These are phyloP conservation scores for Pteruthius melanotis DNA, from an alignment of 2,113 vertebrate genomes.

Conservation along the genomic window DNA sequence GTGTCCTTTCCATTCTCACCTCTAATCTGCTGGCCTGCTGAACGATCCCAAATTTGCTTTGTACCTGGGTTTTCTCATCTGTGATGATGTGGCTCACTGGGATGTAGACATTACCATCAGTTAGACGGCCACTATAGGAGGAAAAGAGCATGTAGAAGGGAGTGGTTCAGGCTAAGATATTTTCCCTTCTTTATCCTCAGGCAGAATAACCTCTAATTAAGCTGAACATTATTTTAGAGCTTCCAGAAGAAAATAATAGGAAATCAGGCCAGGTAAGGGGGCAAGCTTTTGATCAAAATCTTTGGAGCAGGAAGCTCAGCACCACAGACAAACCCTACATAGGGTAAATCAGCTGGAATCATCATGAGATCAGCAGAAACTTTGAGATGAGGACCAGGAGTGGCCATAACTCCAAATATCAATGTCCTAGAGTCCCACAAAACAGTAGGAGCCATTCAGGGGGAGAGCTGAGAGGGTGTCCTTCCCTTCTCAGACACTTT, in stretches of 20 bases:
- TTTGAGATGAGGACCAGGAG: not conserved
- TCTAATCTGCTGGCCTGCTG: not conserved
- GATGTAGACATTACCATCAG: not conserved
- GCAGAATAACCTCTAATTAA: not conserved
- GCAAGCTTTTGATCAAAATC: not conserved
- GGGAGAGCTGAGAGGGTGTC: not conserved
- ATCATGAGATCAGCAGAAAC: not conserved
- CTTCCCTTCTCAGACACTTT: not conserved
- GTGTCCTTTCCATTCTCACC: not conserved
- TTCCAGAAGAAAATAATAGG: not conserved
- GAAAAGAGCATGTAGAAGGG: not conserved
- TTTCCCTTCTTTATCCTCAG: not conserved
- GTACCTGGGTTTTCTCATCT: not conserved
- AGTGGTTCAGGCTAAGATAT: not conserved
- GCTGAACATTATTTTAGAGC: not conserved
- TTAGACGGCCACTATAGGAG: accelerated
- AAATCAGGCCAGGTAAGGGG: not conserved
- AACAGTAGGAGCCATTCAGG: not conserved
- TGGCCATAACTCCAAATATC: not conserved
- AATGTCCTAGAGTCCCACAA: not conserved
- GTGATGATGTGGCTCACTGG: not conserved
- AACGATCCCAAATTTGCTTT: not conserved
- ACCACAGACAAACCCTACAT: not conserved
- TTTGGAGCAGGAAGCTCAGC: not conserved
- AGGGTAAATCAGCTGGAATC: not conserved